Conservation (phyloP, 2,797 vertebrate genomes). For the Siniperca undulata region DNA sequence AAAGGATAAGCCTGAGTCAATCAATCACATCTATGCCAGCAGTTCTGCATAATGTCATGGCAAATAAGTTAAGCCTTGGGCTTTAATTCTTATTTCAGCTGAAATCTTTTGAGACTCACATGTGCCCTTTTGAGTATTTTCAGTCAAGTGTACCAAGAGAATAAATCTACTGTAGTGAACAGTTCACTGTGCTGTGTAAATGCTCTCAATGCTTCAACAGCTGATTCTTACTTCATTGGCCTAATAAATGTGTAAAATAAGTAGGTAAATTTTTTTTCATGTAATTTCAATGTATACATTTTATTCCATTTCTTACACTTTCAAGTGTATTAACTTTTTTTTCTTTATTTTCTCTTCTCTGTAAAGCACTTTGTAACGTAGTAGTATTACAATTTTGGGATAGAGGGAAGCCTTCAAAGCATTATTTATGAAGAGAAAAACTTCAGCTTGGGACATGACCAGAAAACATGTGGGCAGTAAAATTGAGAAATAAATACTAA, state of each 20-base stretch:
- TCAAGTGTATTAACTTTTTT: not conserved
- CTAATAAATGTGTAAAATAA: not conserved
- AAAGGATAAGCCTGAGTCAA: slow-evolving; percentile 57
- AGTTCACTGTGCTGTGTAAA: not conserved
- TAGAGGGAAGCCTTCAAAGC: not conserved
- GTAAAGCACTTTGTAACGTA: no score
- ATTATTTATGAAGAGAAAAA: no score
- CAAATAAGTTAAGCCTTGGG: slow-evolving; percentile 58
- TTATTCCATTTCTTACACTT: not conserved
- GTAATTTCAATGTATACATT: not conserved
- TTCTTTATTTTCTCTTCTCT: not conserved
- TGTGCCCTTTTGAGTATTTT: slow-evolving; percentile 13
- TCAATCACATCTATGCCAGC: slow-evolving; percentile 50
- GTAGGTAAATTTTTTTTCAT: not conserved
- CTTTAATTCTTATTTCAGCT: slow-evolving; percentile 59
- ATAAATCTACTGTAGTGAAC: slow-evolving; percentile 36
- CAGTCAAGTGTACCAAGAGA: slow-evolving; percentile 16
- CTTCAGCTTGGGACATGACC: not conserved
- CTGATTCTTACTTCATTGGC: not conserved
- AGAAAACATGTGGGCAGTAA: no score
- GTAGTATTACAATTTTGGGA: not conserved
- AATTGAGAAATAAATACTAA: no score
- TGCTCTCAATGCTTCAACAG: not conserved
- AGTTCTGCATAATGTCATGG: slow-evolving; percentile 65
- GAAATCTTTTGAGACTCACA: slow-evolving; percentile 45